These are phyloP conservation scores for Dendrolimus houi DNA, from an alignment of 2,888 invertebrate genomes.

Conservation along the genomic window DNA sequence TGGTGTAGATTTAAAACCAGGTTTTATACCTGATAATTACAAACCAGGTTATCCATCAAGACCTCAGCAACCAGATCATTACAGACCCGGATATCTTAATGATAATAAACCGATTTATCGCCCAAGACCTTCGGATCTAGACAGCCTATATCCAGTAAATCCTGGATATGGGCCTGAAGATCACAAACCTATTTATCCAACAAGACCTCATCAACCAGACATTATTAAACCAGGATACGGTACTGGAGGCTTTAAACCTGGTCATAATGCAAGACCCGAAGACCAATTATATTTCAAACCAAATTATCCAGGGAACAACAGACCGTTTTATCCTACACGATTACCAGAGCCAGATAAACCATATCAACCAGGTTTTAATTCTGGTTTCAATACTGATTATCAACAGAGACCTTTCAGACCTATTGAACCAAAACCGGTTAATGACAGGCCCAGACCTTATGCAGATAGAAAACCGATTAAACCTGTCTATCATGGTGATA, in stretches of 20 bases:
- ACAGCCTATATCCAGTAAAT: conserved; percentile 10
- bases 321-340: neutral
- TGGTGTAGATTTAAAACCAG: conserved; percentile 14
- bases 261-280: neutral
- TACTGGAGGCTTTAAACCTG: neutral
- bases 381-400: conserved; percentile 11
- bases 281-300: neutral
- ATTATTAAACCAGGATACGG: too few species aligned
- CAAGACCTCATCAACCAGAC: conserved; percentile 4
- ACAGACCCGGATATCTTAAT: conserved; percentile 11
- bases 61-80: conserved; percentile 10
- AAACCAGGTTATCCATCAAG: conserved; percentile 9
- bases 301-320: neutral
- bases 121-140: too few species aligned
- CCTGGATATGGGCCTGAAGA: conserved; percentile 14
- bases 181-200: conserved; percentile 19
- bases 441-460: conserved; percentile 12
- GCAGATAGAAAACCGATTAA: conserved; percentile 13
- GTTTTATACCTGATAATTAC: conserved; percentile 11
- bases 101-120: conserved; percentile 9
- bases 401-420: conserved; percentile 4
- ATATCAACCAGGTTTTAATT: conserved; percentile 2
- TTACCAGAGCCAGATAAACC: neutral
- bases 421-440: conserved; percentile 7
- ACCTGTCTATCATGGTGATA: conserved; percentile 33